Conservation (phyloP, 1,140 invertebrate species). For the Linepithema humile region DNA sequence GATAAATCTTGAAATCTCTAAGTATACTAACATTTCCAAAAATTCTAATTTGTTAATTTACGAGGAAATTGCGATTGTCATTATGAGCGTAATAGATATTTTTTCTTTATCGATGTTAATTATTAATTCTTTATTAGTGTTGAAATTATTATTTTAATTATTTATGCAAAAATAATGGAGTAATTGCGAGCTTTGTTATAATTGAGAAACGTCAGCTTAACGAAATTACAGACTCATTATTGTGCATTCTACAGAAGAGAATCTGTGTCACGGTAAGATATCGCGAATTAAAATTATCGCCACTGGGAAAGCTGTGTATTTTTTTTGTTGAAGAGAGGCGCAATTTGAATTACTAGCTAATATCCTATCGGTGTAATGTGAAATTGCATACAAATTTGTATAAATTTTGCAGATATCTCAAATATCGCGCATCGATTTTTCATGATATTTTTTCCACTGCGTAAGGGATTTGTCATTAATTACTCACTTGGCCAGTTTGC, state of each 20-base stretch:
- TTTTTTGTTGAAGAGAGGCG: neutral
- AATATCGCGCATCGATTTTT: neutral
- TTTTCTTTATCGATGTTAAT: neutral
- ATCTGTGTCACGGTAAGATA: slow-evolving; percentile 57
- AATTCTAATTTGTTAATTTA: too few relatives aligned
- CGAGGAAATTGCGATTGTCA: neutral
- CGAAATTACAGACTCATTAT: slow-evolving; percentile 30
- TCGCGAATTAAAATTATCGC: slow-evolving; percentile 28
- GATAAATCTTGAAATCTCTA: neutral
- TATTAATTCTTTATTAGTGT: neutral
- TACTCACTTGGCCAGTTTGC: slow-evolving; percentile 91
- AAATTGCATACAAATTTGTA: neutral
- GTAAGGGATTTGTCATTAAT: neutral
- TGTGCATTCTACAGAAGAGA: slow-evolving; percentile 28
- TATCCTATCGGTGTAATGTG: neutral
- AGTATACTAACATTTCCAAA: too few relatives aligned
- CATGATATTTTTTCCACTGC: neutral
- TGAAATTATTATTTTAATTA: neutral
- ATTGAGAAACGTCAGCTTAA: slow-evolving; percentile 4
- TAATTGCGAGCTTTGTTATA: neutral
- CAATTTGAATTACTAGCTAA: neutral
- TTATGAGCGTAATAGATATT: neutral
- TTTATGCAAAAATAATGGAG: neutral
- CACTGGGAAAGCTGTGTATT: neutral
- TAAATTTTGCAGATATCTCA: neutral